A percentile compares a stretch with the other conserved stretches of the same genome.
Conservation (phyloP, 1,140 invertebrate genomes). For the Sitophilus oryzae region DNA sequence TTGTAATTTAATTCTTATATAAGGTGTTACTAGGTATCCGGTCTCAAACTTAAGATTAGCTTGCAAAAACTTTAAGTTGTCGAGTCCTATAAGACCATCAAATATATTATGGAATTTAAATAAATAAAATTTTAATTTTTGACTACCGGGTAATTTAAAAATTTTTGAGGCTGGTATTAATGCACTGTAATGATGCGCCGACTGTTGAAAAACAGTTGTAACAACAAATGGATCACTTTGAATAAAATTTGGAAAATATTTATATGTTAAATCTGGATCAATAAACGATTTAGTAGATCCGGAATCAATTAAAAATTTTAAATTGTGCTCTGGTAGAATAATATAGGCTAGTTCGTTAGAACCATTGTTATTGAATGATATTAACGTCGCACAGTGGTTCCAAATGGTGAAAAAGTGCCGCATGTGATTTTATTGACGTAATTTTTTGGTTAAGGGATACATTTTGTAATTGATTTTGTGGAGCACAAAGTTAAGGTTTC, state of each 20-base stretch:
- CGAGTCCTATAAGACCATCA: conserved; percentile 10
- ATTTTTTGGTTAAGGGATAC: too few relatives aligned
- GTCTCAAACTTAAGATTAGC: too few relatives aligned
- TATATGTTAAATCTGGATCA: conserved; percentile 3
- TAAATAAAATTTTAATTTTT: conserved; percentile 16
- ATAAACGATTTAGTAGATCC: conserved; percentile 8
- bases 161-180: conserved; percentile 1
- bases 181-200: conserved; percentile 4
- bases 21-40: conserved; percentile 3
- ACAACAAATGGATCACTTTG: conserved; percentile 4
- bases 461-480: too few relatives aligned
- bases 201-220: conserved; percentile 12
- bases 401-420: too few relatives aligned
- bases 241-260: conserved; percentile 7
- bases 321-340: conserved; percentile 6
- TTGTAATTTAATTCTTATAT: conserved; percentile 2
- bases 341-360: conserved; percentile 14
- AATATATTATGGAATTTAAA: conserved; percentile 12
- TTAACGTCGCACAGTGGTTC: too few relatives aligned
- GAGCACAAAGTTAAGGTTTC: too few relatives aligned
- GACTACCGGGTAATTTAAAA: conserved; percentile 3
- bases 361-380: not conserved
- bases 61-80: conserved; percentile 11
- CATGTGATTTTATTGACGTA: too few relatives aligned
- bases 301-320: conserved; percentile 13